Conservation (phyloP, 2,113 vertebrate species). For the Hyperopisus bebe region DNA sequence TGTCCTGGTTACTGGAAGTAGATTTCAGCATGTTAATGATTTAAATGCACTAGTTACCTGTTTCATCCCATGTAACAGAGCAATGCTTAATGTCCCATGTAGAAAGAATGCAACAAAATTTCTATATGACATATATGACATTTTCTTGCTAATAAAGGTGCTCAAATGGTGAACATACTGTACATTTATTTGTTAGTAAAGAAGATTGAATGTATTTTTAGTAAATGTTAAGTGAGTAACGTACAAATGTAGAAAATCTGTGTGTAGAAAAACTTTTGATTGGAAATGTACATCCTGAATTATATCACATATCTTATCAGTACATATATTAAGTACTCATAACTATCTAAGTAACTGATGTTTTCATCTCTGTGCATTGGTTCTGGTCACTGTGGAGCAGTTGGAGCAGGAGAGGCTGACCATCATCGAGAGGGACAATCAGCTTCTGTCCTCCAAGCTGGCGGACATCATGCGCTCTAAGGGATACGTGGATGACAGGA, state of each 20-base stretch:
- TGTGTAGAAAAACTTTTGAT: too few species aligned
- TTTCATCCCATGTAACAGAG: too few species aligned
- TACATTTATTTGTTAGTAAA: too few species aligned
- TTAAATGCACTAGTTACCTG: too few species aligned
- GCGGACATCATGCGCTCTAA: constrained; percentile 51
- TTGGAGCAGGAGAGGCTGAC: constrained; percentile 54
- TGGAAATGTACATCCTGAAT: neutral
- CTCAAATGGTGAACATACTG: too few species aligned
- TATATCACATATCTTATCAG: neutral
- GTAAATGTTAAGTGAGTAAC: too few species aligned
- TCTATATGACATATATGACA: too few species aligned
- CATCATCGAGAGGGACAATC: constrained; percentile 55
- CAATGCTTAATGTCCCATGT: too few species aligned
- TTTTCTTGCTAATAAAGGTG: too few species aligned
- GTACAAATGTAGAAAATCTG: too few species aligned
- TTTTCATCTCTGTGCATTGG: neutral
- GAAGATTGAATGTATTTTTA: too few species aligned
- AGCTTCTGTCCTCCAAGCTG: constrained; percentile 52
- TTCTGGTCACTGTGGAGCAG: constrained; percentile 35
- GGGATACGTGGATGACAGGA: constrained; percentile 62
- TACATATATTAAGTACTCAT: neutral
- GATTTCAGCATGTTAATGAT: neutral
- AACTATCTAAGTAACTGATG: neutral
- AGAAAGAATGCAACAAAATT: too few species aligned
- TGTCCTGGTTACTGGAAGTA: neutral